Percentiles rank a stretch among this genome's conserved stretches.
phyloP scores from a whole-genome alignment of 2,113 vertebrate species.

The Synchiropus splendidus region DNA sequence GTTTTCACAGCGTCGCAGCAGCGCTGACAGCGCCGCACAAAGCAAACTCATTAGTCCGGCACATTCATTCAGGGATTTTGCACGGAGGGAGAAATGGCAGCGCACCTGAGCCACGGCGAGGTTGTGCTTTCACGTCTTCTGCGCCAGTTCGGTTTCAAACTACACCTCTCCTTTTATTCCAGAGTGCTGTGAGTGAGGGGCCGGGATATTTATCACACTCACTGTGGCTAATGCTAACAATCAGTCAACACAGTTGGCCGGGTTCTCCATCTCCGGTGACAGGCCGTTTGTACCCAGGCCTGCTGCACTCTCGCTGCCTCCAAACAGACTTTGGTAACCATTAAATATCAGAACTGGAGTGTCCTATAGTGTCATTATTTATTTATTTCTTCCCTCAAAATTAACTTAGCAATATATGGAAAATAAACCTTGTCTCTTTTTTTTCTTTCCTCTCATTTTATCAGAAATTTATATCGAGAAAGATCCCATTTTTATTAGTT shows the following conservation, averaged over 20 bases:
- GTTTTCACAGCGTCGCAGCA: constrained; percentile 53
- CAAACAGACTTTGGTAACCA: too few relatives aligned
- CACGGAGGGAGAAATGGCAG: constrained; percentile 57
- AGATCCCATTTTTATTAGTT: too few relatives aligned
- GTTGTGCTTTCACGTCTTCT: constrained; percentile 54
- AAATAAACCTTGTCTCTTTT: too few relatives aligned
- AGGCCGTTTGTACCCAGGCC: constrained; percentile 73
- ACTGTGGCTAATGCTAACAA: constrained; percentile 83
- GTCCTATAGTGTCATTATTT: too few relatives aligned
- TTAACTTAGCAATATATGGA: too few relatives aligned
- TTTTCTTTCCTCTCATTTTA: too few relatives aligned
- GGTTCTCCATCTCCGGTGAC: constrained; percentile 77
- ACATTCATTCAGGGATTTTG: constrained; percentile 60
- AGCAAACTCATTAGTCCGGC: constrained; percentile 65
- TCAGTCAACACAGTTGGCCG: constrained; percentile 73
- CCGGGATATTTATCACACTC: constrained; percentile 89
- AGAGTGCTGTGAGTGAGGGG: constrained; percentile 69
- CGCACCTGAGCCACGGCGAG: constrained; percentile 50
- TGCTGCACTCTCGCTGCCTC: constrained; percentile 70
- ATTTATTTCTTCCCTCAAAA: too few relatives aligned
- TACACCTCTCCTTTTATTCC: constrained; percentile 57
- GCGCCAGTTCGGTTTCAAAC: constrained; percentile 62
- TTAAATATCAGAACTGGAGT: too few relatives aligned
- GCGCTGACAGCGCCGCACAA: constrained; percentile 62
- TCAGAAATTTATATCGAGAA: too few relatives aligned